Evolutionary conservation across 2,113 vertebrate species (phyloP), one percentile per base, ranked within the genome.

Genomic region (Larimichthys crocea): DNA sequence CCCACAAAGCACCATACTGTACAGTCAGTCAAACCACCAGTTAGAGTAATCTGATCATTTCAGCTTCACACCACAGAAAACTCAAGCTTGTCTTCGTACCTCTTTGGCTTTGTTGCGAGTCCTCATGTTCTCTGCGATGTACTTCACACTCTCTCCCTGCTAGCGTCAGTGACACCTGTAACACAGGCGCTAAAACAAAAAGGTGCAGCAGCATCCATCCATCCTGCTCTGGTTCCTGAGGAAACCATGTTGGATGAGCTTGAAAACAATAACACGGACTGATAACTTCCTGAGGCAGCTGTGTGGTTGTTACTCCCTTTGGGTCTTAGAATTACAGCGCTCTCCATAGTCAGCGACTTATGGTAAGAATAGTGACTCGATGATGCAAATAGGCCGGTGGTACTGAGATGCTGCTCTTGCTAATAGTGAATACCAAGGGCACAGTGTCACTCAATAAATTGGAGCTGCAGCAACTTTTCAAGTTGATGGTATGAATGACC

Each of bases 81-180:
- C n/a, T 9, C 40, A 16, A 48, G 10, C 29, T 29, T 14, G 40
- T 5, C 48, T 29, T 29, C 6, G 10, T 94, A 98, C 98, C 97
- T 98, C 96, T 91, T 97, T 99, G 64, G 96, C 96, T 93, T 97
- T 95, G 77, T 97, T 97, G 86, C 97, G 97, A 53, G 91, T 96
- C 81, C 93, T 96, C 95, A 98, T 97, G 88, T 98, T 98, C 89
- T 97, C 96, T 12, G 97, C 96, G 1, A 99, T 99, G 95, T 97
- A 98, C 29, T 96, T 96, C 67, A 99, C 89, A 0, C 94, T 97
- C 55, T 94, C 95, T 0, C 61, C 82, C 78, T 10, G 76, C n/a
- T 55, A 68, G 73, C 77, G 40, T 44, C 60, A 53, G 75, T 57
- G 78, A 82, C 87, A 91, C 82, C 86, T 92, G 79, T 88, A 88